Conservation (phyloP, 2,113 vertebrate genomes). For the Lophius piscatorius region DNA sequence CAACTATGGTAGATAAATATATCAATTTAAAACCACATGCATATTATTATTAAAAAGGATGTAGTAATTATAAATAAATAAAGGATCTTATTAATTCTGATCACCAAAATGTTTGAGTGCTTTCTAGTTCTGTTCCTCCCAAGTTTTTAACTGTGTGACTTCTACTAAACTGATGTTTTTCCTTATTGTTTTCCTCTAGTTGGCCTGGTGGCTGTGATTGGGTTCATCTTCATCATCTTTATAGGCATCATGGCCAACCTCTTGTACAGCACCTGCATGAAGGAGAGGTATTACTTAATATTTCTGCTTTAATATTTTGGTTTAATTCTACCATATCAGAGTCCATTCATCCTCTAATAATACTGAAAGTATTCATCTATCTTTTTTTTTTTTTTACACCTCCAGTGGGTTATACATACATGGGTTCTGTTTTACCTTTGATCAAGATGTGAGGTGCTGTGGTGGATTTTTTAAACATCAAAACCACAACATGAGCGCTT, state of each 20-base stretch:
- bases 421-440: conserved; percentile 54
- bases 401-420: not conserved
- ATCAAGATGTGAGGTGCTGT: conserved; percentile 4
- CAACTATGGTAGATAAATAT: no score
- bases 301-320: not conserved
- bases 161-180: not conserved
- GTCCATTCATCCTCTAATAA: no score
- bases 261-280: conserved; percentile 73
- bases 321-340: no score
- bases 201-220: conserved; percentile 40
- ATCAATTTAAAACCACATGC: no score
- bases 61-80: no score
- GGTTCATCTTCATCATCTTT: conserved; percentile 45
- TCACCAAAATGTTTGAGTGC: no score
- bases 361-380: conserved; percentile 15
- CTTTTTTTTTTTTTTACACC: not conserved
- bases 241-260: conserved; percentile 60
- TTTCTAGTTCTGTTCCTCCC: not conserved
- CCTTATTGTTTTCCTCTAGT: conserved; percentile 49
- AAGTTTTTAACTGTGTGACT: not conserved
- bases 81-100: no score
- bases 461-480: conserved; percentile 31
- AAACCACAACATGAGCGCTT: conserved; percentile 6
- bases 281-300: conserved; percentile 66
- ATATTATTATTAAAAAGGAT: no score